phyloP scores from a whole-genome alignment of 37 sponge, comb jelly and placozoan genomes.

The Aphrocallistes beatrix region DNA sequence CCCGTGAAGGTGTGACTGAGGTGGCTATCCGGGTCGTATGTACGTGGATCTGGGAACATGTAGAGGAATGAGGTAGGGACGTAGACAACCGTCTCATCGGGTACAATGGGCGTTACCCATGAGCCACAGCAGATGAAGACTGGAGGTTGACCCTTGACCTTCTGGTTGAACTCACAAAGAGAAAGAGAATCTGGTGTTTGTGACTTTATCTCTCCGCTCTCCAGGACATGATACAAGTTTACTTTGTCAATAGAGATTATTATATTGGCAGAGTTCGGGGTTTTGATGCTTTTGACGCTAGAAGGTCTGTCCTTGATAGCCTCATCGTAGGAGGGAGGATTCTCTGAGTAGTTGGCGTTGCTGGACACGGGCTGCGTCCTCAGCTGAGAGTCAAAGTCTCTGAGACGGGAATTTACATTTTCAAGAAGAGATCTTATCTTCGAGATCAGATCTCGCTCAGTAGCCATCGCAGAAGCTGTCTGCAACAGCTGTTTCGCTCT shows the following conservation, averaged over 20 bases:
- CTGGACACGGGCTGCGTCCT: not conserved
- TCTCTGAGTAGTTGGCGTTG: not conserved
- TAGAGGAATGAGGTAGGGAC: not conserved
- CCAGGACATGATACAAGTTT: not conserved
- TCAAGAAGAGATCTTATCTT: not conserved
- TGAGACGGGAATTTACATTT: not conserved
- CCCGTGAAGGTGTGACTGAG: constrained; percentile 2
- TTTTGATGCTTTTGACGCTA: not conserved
- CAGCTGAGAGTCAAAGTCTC: not conserved
- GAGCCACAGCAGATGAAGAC: not conserved
- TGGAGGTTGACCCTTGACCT: not conserved
- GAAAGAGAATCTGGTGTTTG: not conserved
- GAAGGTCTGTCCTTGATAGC: not conserved
- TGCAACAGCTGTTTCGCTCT: not conserved
- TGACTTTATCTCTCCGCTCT: not conserved
- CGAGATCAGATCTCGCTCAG: not conserved
- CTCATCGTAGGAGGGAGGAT: not conserved
- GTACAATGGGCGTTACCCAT: not conserved
- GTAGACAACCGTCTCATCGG: not conserved
- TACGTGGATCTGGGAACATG: not conserved
- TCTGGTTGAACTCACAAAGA: not conserved
- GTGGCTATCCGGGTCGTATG: not conserved
- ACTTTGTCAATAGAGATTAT: not conserved
- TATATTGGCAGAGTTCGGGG: not conserved
- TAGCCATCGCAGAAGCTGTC: not conserved